These are phyloP conservation scores for Brotula barbata DNA, from an alignment of 2,797 vertebrate species.

Conservation along the genomic window DNA sequence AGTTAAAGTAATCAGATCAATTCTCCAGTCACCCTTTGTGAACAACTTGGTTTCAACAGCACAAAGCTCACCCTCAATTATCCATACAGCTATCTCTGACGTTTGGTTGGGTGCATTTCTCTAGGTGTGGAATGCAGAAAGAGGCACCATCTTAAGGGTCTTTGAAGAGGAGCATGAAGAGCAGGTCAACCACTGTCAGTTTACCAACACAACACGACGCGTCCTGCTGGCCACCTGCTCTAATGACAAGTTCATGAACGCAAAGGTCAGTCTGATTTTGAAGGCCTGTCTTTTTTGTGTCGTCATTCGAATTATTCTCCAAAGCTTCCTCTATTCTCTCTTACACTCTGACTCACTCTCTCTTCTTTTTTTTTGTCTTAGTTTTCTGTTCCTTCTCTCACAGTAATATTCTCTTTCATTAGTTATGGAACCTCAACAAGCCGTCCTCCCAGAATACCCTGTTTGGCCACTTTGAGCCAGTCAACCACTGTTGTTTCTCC, in stretches of 20 bases:
- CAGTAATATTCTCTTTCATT: constrained; percentile 7
- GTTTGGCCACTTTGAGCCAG: constrained; percentile 87
- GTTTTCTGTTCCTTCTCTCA: background rate
- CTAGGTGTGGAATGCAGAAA: constrained; percentile 89
- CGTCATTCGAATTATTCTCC: background rate
- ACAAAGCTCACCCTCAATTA: background rate
- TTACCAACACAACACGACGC: constrained; percentile 79
- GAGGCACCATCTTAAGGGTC: constrained; percentile 72
- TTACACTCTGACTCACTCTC: background rate
- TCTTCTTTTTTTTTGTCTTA: background rate
- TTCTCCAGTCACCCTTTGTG: background rate
- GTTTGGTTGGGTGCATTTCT: background rate
- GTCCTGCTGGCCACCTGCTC: constrained; percentile 92
- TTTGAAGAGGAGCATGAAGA: constrained; percentile 90
- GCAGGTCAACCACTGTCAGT: constrained; percentile 93
- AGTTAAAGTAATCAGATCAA: constrained; percentile 82
- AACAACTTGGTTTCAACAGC: background rate
- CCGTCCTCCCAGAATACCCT: constrained; percentile 89
- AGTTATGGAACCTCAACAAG: constrained; percentile 92
- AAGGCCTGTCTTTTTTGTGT: background rate
- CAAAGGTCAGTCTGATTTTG: too few relatives aligned
- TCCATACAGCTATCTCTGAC: background rate
- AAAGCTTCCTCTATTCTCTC: background rate
- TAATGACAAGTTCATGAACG: constrained; percentile 83
- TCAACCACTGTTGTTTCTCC: constrained; percentile 96